Evolutionary conservation across 1,140 invertebrate species (phyloP).

Genomic region (Brachionus sp.): DNA sequence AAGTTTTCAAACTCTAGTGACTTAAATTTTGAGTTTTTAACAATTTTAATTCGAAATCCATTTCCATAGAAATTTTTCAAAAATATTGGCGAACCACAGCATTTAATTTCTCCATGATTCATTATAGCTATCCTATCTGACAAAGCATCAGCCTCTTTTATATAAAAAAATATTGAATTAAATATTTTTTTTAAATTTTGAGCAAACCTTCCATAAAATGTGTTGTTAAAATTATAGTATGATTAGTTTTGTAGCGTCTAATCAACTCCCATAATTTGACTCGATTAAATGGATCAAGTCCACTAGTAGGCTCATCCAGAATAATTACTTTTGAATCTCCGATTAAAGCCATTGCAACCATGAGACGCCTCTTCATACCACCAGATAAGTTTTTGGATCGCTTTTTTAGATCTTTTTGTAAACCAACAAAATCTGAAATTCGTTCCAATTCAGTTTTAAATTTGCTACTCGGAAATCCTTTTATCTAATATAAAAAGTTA

Average conservation of each 20-base stretch:
- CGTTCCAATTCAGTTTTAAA: conserved; percentile 60
- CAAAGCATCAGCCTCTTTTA: conserved; percentile 78
- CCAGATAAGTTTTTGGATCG: conserved; percentile 67
- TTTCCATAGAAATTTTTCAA: conserved; percentile 22
- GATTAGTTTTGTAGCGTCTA: conserved; percentile 34
- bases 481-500: conserved; percentile 61
- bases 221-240: conserved; percentile 44
- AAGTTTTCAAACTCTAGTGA: neutral
- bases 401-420: conserved; percentile 65
- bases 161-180: neutral
- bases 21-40: conserved; percentile 4
- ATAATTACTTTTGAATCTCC: conserved; percentile 60
- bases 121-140: conserved; percentile 67
- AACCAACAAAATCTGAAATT: conserved; percentile 62
- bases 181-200: neutral
- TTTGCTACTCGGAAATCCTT: conserved; percentile 65
- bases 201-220: conserved; percentile 58
- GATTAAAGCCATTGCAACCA: conserved; percentile 62
- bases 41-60: conserved; percentile 40
- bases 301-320: conserved; percentile 74
- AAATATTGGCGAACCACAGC: conserved; percentile 37
- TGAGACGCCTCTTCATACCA: conserved; percentile 62
- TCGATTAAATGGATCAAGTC: conserved; percentile 87
- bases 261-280: conserved; percentile 77
- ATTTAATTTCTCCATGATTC: conserved; percentile 35